Base-by-base conservation (phyloP, 2,113 vertebrate species). In the Corydoras maculifer region DNA sequence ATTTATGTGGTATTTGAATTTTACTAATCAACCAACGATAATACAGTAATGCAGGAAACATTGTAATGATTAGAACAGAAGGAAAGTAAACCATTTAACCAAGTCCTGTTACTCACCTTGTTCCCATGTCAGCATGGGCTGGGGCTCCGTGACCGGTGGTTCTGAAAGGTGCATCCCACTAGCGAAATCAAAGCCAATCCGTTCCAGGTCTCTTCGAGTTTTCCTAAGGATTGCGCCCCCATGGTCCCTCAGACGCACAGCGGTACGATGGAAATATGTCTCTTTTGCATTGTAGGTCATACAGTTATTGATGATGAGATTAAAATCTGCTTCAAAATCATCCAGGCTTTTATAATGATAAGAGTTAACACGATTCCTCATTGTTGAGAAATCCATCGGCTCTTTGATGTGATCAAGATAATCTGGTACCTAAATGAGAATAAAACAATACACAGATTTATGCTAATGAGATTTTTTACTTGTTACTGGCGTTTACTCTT, bases 241-340 rank as follows among this genome's bases (percentile, higher is more conserved):
- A 70, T 95, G 93, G 84, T 99, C 97, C 63, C 92, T 90, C 88
- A 98, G 87, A 53, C 97, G 84, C 82, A 96, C 90, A 9, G 90
- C 97, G 13, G 92, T 93, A 75, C 93, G 90, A 85, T 95, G 92
- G 83, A 99, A 99, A 80, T 94, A 94, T 0, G 93, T 97, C 77
- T 98, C 97, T 88, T 96, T 98, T 84, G 93, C 91, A 62, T 99
- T 99, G 86, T 99, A 99, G 68, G 90, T 92, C 94, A 99, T 89
- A 88, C 97, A 99, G 87, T 99, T 99, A 80, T 90, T 83, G 80
- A 99, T 91, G 53, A 99, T 91, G 72, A 97, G 92, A 84, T 96
- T 89, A 72, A 98, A 98, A 85, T 99, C 97, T 0, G 88, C 90
- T 87, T 99, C 95, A 75, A 99, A 95, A 29, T 94, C 93, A 55